Base-by-base conservation (phyloP, 2,888 invertebrate genomes). In the Eucera pruinosa region DNA sequence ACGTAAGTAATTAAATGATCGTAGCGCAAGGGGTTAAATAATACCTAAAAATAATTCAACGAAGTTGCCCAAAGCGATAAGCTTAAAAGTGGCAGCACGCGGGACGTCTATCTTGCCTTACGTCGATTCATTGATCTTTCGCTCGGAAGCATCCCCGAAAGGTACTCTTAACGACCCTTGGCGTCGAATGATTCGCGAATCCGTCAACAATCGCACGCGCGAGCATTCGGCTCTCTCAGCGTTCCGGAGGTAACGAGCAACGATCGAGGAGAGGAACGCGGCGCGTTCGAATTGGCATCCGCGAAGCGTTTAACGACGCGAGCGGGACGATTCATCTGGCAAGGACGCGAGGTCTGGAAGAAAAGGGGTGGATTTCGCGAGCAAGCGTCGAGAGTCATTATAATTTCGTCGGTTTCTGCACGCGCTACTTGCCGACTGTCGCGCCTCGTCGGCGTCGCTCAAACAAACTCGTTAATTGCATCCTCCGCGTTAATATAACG, bases 381-480 rank as follows among this genome's bases (percentile, higher is more conserved):
- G 55, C 55, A 13, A 52, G 25, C 64, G 69, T 65, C 61, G 60
- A 76, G 71, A 50, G 66, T 66, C 75, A 57, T 76, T 72, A 76
- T 48, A 57, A 72, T 72, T 72, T 62, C 54, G 58, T 47, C 43
- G 48, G 65, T 27, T 33, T 54, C 33, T 20, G 39, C 33, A 30
- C 18, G 60, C 60, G 43, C 39, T 58, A 43, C 64, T 64, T 54
- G 67, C 55, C 48, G 68, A 33, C 57, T 75, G 69, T 72, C 62
- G 65, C 68, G 47, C 64, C 66, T 64, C 80, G 69, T 39, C 67
- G 66, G 50, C 77, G 50, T 54, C 52, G 52, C 66, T 80, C 81
- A 66, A 71, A 81, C 74, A 69, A 78, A 75, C 82, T 72, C 72
- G 82, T 81, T 82, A 82, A 82, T 81, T 75, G 72, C 81, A 70